A percentile compares a stretch with the other conserved stretches of the same genome.
These are phyloP conservation scores for Sphinx pinastri DNA, from an alignment of 2,888 invertebrate species.

Conservation along the genomic window DNA sequence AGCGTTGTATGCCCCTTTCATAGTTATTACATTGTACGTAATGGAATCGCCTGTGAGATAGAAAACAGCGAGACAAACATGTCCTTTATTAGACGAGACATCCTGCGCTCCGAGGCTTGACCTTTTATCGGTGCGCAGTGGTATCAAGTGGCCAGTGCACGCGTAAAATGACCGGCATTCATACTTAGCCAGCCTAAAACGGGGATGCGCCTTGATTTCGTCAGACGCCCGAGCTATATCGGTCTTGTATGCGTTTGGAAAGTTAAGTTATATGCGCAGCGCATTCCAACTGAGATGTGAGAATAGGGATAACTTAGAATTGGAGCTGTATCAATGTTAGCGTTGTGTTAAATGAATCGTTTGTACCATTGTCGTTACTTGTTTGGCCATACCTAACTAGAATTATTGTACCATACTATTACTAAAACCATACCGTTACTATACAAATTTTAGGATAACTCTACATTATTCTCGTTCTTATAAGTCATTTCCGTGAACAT, in stretches of 20 bases:
- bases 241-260: conserved; percentile 25
- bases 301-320: conserved; percentile 17
- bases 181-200: conserved; percentile 38
- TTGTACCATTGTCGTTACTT: not conserved
- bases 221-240: conserved; percentile 34
- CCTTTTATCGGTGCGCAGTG: conserved; percentile 65
- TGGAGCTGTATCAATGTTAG: not conserved
- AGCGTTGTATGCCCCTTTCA: conserved; percentile 27
- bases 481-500: not conserved
- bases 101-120: conserved; percentile 67
- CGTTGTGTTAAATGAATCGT: not conserved
- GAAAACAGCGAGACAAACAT: conserved; percentile 53
- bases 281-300: conserved; percentile 13
- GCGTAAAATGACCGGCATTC: conserved; percentile 60
- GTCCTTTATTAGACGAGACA: conserved; percentile 66
- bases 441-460: not conserved
- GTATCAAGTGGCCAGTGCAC: conserved; percentile 59
- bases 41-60: conserved; percentile 30
- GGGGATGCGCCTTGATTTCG: conserved; percentile 36
- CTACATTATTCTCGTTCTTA: not conserved
- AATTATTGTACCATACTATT: not conserved
- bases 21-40: conserved; percentile 42
- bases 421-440: not conserved
- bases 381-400: not conserved
- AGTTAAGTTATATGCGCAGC: conserved; percentile 22